phyloP scores from a whole-genome alignment of 1,140 invertebrate species.

The Babylonia areolata region DNA sequence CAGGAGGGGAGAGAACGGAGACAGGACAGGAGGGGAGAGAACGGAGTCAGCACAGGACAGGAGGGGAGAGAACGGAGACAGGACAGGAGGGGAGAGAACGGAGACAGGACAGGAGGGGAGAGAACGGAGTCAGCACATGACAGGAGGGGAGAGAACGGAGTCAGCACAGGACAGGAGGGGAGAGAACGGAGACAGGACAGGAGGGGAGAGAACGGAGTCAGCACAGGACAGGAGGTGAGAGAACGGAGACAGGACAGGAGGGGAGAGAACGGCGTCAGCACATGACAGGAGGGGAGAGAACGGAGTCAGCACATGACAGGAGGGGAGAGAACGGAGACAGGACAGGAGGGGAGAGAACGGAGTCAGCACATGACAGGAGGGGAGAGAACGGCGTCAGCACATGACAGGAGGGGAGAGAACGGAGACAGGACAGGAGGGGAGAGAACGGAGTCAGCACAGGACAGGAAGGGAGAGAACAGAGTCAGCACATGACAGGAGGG shows the following conservation, averaged over 20 bases:
- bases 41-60: neutral
- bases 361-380: neutral
- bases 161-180: neutral
- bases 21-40: too few species aligned
- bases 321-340: neutral
- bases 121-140: neutral
- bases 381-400: neutral
- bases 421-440: neutral
- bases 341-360: too few species aligned
- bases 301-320: neutral
- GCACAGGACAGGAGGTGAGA: neutral
- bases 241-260: too few species aligned
- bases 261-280: slow-evolving; percentile 12
- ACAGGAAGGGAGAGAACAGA: neutral
- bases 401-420: neutral
- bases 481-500: neutral
- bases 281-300: neutral
- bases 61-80: neutral
- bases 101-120: too few species aligned
- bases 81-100: too few species aligned
- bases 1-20: too few species aligned
- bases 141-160: neutral
- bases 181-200: too few species aligned
- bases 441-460: neutral
- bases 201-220: too few species aligned